Percentiles rank a stretch among this genome's conserved stretches.
These are phyloP conservation scores for Cheilosia variabilis DNA, from an alignment of 2,888 invertebrate species.

Conservation along the genomic window DNA sequence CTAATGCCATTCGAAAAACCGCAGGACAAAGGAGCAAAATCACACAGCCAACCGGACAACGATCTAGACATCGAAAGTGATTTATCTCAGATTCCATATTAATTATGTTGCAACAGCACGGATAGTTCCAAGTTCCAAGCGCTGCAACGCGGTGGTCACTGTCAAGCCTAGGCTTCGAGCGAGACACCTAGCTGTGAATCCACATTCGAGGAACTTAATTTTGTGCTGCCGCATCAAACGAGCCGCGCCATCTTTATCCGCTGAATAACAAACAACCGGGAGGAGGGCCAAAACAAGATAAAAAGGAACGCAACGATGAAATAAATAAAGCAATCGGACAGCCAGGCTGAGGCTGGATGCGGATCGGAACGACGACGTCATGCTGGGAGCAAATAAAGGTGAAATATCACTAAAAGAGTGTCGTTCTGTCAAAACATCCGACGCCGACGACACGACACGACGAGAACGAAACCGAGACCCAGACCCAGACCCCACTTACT, in stretches of 20 bases:
- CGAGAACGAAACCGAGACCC: neutral
- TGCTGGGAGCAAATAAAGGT: constrained; percentile 71
- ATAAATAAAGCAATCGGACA: constrained; percentile 73
- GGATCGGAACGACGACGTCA: constrained; percentile 51
- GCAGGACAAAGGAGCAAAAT: neutral
- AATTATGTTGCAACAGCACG: constrained; percentile 58
- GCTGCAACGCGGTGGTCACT: constrained; percentile 59
- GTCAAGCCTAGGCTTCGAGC: constrained; percentile 59
- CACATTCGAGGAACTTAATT: constrained; percentile 72
- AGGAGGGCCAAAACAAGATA: constrained; percentile 33
- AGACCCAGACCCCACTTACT: constrained; percentile 64
- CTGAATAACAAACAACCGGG: constrained; percentile 61
- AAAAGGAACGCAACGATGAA: constrained; percentile 57
- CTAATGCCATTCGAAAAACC: neutral
- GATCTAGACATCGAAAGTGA: constrained; percentile 23
- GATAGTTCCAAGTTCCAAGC: constrained; percentile 30
- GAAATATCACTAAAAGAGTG: constrained; percentile 75
- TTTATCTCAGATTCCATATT: constrained; percentile 61
- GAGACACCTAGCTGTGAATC: constrained; percentile 71
- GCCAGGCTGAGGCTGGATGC: constrained; percentile 10
- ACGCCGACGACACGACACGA: constrained; percentile 61
- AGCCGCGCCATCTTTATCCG: constrained; percentile 37
- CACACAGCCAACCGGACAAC: neutral
- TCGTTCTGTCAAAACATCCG: constrained; percentile 75
- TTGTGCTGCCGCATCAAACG: constrained; percentile 63